Evolutionary conservation across 2,113 vertebrate genomes (phyloP).

Genomic region (Dolichotis patagonum): DNA sequence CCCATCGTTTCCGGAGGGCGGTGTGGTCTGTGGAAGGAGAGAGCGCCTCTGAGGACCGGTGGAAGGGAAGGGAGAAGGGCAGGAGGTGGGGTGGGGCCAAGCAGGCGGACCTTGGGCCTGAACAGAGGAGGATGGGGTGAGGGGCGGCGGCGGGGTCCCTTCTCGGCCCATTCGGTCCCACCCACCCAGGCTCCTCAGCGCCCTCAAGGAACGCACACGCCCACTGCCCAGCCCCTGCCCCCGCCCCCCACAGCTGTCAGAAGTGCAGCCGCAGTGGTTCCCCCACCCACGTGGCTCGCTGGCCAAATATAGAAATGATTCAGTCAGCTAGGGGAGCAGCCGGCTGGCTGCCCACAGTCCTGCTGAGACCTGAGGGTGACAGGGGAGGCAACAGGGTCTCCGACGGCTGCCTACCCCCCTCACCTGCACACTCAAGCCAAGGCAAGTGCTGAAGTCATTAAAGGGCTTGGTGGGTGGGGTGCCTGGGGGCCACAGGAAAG

Average conservation of each 20-base stretch:
- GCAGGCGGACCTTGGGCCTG: not conserved
- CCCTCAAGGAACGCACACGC: not conserved
- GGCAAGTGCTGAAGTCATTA: not conserved
- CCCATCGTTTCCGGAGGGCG: slow-evolving; percentile 62
- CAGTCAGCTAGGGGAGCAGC: slow-evolving; percentile 71
- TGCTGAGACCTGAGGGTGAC: slow-evolving; percentile 42
- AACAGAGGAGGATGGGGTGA: not conserved
- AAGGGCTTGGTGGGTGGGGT: not conserved
- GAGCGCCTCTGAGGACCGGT: slow-evolving; percentile 37
- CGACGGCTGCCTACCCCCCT: not conserved
- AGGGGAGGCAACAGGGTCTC: not conserved
- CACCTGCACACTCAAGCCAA: not conserved
- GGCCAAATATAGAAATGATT: slow-evolving; percentile 82
- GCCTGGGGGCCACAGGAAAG: not conserved
- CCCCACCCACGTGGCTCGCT: slow-evolving; percentile 72
- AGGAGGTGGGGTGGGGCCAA: not conserved
- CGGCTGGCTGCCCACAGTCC: slow-evolving; percentile 59
- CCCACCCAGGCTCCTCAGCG: not conserved
- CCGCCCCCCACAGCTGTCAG: slow-evolving; percentile 70
- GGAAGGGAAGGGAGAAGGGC: not conserved
- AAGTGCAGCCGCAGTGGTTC: slow-evolving; percentile 69
- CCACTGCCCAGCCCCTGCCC: slow-evolving; percentile 51
- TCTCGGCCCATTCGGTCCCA: not conserved
- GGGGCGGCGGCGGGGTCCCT: not conserved
- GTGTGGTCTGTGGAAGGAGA: slow-evolving; percentile 67